Conservation (phyloP, 2,797 vertebrate species). For the Argyrosomus regius region DNA sequence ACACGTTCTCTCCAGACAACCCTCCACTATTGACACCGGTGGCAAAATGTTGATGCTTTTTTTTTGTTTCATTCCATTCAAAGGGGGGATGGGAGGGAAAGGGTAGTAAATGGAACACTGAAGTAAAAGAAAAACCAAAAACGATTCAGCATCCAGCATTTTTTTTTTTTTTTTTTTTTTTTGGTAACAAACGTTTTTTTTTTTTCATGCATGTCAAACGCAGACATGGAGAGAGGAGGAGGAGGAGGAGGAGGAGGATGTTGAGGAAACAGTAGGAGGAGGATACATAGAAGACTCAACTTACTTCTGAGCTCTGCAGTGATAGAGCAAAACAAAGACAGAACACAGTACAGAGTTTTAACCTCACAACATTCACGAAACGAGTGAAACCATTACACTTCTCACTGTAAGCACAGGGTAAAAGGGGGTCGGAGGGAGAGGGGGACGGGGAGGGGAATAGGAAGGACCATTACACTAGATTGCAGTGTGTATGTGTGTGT, state of each 20-base stretch:
- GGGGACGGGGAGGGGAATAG: conserved; percentile 54
- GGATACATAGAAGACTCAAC: conserved; percentile 89
- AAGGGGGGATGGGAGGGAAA: conserved; percentile 69
- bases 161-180: conserved; percentile 41
- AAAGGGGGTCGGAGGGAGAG: conserved; percentile 65
- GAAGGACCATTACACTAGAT: conserved; percentile 71
- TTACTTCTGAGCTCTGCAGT: conserved; percentile 98
- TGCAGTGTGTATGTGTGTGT: conserved; percentile 50
- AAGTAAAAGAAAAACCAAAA: conserved; percentile 75
- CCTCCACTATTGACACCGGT: conserved; percentile 71
- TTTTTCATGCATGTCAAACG: conserved; percentile 86
- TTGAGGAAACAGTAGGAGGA: conserved; percentile 81
- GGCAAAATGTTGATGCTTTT: conserved; percentile 73
- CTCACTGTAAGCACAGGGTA: conserved; percentile 76
- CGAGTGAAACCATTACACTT: conserved; percentile 84
- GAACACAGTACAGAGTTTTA: conserved; percentile 92
- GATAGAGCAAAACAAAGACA: conserved; percentile 92
- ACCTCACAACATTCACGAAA: conserved; percentile 87
- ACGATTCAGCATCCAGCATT: conserved; percentile 77
- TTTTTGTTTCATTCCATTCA: conserved; percentile 77
- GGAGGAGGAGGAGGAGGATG: conserved; percentile 68
- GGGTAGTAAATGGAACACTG: conserved; percentile 75
- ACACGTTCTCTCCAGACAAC: conserved; percentile 74
- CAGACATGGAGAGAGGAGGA: conserved; percentile 81
- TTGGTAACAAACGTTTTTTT: conserved; percentile 46